Percentiles rank a stretch among this genome's conserved stretches.
Conservation (phyloP, 2,888 invertebrate species). For the Emmelina monodactyla region DNA sequence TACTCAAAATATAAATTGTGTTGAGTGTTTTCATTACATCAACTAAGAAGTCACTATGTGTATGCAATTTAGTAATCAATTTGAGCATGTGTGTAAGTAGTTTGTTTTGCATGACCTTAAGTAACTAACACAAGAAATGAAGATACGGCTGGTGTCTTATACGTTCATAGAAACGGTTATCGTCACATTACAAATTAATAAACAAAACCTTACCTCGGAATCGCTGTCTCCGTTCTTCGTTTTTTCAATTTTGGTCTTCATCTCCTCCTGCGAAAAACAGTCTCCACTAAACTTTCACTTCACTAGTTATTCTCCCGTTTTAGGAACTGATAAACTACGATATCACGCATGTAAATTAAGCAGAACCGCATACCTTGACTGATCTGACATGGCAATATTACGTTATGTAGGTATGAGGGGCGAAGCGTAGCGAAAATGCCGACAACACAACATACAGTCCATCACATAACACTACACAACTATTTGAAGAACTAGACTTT, state of each 20-base stretch:
- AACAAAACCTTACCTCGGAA: conserved; percentile 59
- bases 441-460: conserved; percentile 28
- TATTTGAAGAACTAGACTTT: too few species aligned
- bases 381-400: conserved; percentile 50
- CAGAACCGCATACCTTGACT: conserved; percentile 46
- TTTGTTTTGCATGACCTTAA: too few species aligned
- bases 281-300: conserved; percentile 45
- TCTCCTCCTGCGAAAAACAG: conserved; percentile 58
- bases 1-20: too few species aligned
- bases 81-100: too few species aligned
- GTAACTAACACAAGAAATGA: too few species aligned
- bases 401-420: conserved; percentile 24
- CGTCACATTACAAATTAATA: conserved; percentile 22
- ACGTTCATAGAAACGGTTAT: too few species aligned
- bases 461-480: too few species aligned
- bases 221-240: conserved; percentile 64
- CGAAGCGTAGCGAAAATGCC: conserved; percentile 35
- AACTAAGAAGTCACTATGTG: too few species aligned
- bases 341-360: conserved; percentile 47
- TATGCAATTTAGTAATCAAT: too few species aligned
- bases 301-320: conserved; percentile 28
- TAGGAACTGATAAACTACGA: conserved; percentile 33
- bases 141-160: too few species aligned
- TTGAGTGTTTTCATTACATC: too few species aligned
- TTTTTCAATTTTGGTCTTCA: conserved; percentile 68